Base-by-base conservation (phyloP, 1,140 invertebrate genomes). In the Drosophila pandora region DNA sequence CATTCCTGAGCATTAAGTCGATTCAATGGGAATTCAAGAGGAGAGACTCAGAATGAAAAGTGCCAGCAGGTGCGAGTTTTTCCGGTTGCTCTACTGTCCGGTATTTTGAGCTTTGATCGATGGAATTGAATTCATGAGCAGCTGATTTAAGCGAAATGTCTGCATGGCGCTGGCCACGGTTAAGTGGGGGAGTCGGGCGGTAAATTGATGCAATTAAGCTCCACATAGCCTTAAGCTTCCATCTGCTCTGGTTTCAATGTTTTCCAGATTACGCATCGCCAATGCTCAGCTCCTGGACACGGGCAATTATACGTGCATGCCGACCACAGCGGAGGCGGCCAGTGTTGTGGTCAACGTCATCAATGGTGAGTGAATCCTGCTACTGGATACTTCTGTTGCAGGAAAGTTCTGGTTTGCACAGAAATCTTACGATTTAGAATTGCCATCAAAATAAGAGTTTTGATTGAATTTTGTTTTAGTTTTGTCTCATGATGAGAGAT, bases 291-390 rank as follows among this genome's bases (percentile, higher is more conserved):
- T 94, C 13, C 93, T 93, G 34, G 96, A 97, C 92, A 96, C 95
- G 30, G 96, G 96, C 41, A 97, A 97, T 92, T 97, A 97, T 92
- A 96, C 95, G 90, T 97, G 96, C 90, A 94, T 95, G 74, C 96
- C 96, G 13, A 96, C 96, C 21, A 95, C 95, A 82, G 96, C 96
- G 47, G 95, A 95, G 77, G 94, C 95, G 21, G 95, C 96, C 70
- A 96, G 95, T 83, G 96, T 97, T 70, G 96, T 96, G 90, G 95
- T 98, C 58, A 96, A 97, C 92, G 96, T 97, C 84, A 96, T 97
- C 91, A 97, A 96, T 92, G 96, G 97, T 97, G 93, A 95, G 74
- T 75, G 39, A 13, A 12, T 10, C 34, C 34, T 37, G 17, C 41
- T 7, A 43, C 41, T 17, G n/a, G 3, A 17, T 17, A 13, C 41